phyloP scores from a whole-genome alignment of 2,888 invertebrate genomes.

The Brachyptera putata region DNA sequence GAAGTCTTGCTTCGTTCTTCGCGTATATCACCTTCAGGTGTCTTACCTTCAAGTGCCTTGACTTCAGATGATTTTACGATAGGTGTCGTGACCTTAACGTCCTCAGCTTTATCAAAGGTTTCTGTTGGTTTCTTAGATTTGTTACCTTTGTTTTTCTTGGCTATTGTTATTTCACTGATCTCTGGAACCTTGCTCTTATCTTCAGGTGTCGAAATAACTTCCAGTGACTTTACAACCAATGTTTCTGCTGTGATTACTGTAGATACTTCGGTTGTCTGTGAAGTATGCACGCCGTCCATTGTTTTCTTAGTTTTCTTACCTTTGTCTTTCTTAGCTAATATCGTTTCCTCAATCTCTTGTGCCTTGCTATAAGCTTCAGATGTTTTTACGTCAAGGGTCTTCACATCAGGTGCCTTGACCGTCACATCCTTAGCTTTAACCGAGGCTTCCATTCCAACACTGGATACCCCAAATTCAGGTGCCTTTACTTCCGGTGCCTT shows the following conservation, averaged over 20 bases:
- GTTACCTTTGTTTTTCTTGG: constrained; percentile 37
- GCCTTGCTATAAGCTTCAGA: not conserved
- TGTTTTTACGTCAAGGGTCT: not conserved
- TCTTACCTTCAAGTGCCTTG: too few relatives aligned
- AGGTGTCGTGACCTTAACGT: not conserved
- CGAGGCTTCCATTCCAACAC: too few relatives aligned
- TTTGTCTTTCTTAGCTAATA: not conserved
- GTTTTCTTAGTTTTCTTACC: not conserved
- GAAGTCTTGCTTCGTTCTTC: too few relatives aligned
- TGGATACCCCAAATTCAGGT: not conserved
- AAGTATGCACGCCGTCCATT: too few relatives aligned
- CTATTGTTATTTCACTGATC: too few relatives aligned
- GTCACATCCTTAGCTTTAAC: not conserved
- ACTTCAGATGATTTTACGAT: too few relatives aligned
- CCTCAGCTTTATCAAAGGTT: too few relatives aligned
- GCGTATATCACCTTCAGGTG: too few relatives aligned
- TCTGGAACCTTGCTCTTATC: too few relatives aligned
- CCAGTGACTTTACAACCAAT: constrained; percentile 30
- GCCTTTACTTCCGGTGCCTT: not conserved
- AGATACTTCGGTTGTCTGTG: not conserved
- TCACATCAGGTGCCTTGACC: not conserved
- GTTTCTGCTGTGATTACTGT: not conserved
- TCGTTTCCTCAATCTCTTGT: not conserved
- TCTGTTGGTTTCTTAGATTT: constrained; percentile 36
- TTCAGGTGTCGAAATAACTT: not conserved